Conservation (phyloP, 1,140 invertebrate species). For the Ooceraea biroi region DNA sequence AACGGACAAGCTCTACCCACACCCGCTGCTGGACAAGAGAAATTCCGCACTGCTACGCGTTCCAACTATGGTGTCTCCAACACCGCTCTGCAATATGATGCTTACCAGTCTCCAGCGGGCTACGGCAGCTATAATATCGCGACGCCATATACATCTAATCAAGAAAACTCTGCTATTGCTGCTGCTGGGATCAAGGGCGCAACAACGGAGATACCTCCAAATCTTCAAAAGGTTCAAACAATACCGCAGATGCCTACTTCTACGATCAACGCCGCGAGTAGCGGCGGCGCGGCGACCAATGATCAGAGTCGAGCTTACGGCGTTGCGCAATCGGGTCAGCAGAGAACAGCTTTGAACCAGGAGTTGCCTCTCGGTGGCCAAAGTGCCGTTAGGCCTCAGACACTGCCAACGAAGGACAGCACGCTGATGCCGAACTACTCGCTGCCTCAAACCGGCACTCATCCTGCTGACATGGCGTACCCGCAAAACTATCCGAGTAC, state of each 20-base stretch:
- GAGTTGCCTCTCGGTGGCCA: conserved; percentile 38
- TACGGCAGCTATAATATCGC: conserved; percentile 58
- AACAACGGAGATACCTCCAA: conserved; percentile 12
- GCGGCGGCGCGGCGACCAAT: conserved; percentile 14
- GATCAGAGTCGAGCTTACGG: conserved; percentile 37
- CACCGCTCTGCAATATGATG: conserved; percentile 62
- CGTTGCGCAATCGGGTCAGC: conserved; percentile 55
- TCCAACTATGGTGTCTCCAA: conserved; percentile 58
- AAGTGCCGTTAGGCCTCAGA: conserved; percentile 23
- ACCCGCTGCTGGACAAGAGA: conserved; percentile 57
- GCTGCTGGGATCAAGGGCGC: conserved; percentile 1
- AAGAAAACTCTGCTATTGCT: conserved; percentile 52
- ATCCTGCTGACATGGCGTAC: conserved; percentile 53
- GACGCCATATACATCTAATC: conserved; percentile 54
- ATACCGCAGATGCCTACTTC: conserved; percentile 34
- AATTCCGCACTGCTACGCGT: conserved; percentile 47
- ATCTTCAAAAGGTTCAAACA: conserved; percentile 42
- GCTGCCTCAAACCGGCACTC: conserved; percentile 36
- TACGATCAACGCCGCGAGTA: neutral
- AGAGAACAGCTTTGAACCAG: conserved; percentile 42
- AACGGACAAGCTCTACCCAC: conserved; percentile 58
- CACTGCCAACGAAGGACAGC: conserved; percentile 35
- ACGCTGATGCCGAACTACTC: conserved; percentile 62
- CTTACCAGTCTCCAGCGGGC: conserved; percentile 51
- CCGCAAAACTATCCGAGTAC: conserved; percentile 42